phyloP scores from a whole-genome alignment of 2,113 vertebrate genomes.

The Odobenus rosmarus region DNA sequence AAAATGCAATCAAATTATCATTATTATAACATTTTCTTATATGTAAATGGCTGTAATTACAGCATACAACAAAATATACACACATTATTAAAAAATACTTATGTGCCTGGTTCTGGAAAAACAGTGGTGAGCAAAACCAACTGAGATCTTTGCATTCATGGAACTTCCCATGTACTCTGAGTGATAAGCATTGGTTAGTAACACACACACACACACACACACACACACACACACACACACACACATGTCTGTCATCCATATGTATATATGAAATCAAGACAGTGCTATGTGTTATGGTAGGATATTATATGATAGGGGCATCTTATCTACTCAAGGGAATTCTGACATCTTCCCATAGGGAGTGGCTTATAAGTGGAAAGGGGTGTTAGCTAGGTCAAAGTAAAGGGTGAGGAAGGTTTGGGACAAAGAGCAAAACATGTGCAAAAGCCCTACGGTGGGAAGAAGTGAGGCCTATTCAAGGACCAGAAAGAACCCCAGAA shows the following conservation, averaged over 20 bases:
- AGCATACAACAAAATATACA: neutral
- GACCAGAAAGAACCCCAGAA: neutral
- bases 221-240: neutral
- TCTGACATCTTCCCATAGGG: neutral
- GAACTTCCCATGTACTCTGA: neutral
- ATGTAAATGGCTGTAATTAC: neutral
- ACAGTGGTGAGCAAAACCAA: neutral
- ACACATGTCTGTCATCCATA: neutral
- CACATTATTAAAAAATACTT: neutral
- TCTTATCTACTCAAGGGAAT: neutral
- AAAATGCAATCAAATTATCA: conserved; percentile 1
- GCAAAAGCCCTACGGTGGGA: neutral
- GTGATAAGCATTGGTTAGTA: neutral
- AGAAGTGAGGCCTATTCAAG: neutral
- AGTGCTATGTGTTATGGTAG: neutral
- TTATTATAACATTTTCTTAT: conserved; percentile 3
- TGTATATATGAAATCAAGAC: neutral
- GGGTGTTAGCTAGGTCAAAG: neutral
- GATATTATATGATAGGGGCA: neutral
- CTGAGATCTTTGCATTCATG: neutral
- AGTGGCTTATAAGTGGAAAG: neutral
- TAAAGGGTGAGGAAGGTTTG: neutral
- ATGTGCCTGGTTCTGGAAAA: neutral
- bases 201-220: neutral
- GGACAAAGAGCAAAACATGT: neutral